Base-by-base conservation (phyloP, 2,113 vertebrate species). In the Struthio camelus region DNA sequence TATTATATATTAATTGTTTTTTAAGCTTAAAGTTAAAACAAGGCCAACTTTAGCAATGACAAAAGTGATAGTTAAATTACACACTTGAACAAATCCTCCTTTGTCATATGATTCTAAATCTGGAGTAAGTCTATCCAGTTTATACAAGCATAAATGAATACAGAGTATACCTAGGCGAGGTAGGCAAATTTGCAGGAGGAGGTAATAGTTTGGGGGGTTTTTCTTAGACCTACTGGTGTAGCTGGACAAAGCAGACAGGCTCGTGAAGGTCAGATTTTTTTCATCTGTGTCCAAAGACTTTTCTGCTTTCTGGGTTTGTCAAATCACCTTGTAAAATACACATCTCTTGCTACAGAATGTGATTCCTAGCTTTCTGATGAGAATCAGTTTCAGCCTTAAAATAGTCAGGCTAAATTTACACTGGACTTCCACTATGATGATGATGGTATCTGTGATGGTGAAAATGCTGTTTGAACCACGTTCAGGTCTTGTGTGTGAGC, bases 391-490 rank as follows among this genome's bases (percentile, higher is more conserved):
- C 36, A 72, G 9, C 36, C 51, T 59, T 25, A 34, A 73, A 73
- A 50, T 25, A 54, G 78, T 40, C 8, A 38, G 34, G 22, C 4
- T 17, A 36, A 71, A 14, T 50, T 70, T 66, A 16, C 10, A 3
- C 8, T 24, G 23, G 7, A 48, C 22, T 79, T 9, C 34, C 80
- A 61, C 81, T n/a, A 24, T 1, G 1, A 8, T 1, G 1, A 3
- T 53, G 32, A 24, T 72, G 20, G 17, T 56, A 84, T 84, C 69
- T 59, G 40, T n/a, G 28, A 17, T 6, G 18, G 28, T 87, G 38
- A 80, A 72, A 87, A 89, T 42, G 27, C 10, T 82, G 12, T 38
- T 72, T 92, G 75, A 80, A 50, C 28, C 14, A 40, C 59, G 32
- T 56, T 50, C 32, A 7, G 25, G 30, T 85, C 38, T 87, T 0